Conservation (phyloP, 2,888 invertebrate genomes). For the Ecliptopera silaceata region DNA sequence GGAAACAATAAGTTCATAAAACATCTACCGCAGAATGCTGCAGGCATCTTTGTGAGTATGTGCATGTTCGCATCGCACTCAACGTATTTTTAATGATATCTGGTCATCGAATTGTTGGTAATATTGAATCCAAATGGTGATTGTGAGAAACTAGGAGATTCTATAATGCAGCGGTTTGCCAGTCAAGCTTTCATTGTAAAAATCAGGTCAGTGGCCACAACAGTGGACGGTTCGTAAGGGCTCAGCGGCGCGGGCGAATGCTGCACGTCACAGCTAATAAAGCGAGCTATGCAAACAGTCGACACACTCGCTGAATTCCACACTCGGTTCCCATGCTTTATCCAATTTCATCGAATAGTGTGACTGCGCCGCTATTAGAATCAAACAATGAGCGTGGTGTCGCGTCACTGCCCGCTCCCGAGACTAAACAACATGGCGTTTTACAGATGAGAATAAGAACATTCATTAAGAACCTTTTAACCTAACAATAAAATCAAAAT, state of each 20-base stretch:
- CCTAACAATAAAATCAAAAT: too few species aligned
- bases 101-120: slow-evolving; percentile 23
- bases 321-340: slow-evolving; percentile 77
- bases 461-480: slow-evolving; percentile 18
- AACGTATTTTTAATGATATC: slow-evolving; percentile 5
- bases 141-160: slow-evolving; percentile 15
- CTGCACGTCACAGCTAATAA: slow-evolving; percentile 75
- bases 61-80: slow-evolving; percentile 37
- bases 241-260: slow-evolving; percentile 43
- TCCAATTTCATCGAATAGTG: slow-evolving; percentile 77
- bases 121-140: slow-evolving; percentile 22
- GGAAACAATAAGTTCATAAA: slow-evolving; percentile 78
- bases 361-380: slow-evolving; percentile 63
- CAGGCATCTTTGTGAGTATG: slow-evolving; percentile 43
- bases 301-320: slow-evolving; percentile 72
- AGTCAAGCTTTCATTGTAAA: too few species aligned
- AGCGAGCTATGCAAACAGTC: slow-evolving; percentile 79
- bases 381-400: slow-evolving; percentile 74
- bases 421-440: slow-evolving; percentile 65
- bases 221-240: slow-evolving; percentile 56
- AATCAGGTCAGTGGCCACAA: slow-evolving; percentile 6
- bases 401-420: slow-evolving; percentile 62
- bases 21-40: slow-evolving; percentile 69
- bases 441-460: slow-evolving; percentile 51
- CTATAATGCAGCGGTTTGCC: not conserved